These are phyloP conservation scores for Plusia festucae DNA, from an alignment of 2,888 invertebrate genomes.

Conservation along the genomic window DNA sequence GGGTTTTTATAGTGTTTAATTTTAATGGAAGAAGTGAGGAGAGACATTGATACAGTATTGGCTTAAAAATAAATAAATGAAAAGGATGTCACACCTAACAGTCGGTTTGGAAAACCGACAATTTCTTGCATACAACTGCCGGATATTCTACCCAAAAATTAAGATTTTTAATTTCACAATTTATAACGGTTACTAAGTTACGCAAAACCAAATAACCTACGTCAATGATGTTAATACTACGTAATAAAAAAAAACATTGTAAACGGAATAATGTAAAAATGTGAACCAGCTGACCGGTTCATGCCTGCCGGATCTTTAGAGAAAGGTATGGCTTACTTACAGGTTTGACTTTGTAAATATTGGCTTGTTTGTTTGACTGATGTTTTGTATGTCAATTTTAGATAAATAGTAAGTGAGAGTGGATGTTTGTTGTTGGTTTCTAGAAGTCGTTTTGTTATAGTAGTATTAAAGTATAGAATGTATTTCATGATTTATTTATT, in stretches of 20 bases:
- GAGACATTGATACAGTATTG: too few species aligned
- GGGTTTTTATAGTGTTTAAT: too few species aligned
- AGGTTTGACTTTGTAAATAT: constrained; percentile 34
- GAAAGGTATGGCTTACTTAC: constrained; percentile 71
- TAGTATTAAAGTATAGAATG: background rate
- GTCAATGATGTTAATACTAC: too few species aligned
- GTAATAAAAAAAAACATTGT: constrained; percentile 14
- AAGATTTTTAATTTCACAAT: background rate
- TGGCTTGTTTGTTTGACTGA: background rate
- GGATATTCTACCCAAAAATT: background rate
- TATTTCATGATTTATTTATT: background rate
- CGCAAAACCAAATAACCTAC: constrained; percentile 7
- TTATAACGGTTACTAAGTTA: constrained; percentile 15
- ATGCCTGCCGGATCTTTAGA: constrained; percentile 72
- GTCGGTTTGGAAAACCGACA: background rate
- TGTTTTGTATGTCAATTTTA: background rate
- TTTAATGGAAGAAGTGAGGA: too few species aligned
- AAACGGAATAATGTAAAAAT: constrained; percentile 47
- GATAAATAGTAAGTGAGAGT: background rate
- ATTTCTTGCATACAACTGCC: background rate
- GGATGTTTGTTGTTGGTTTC: background rate
- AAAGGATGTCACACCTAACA: too few species aligned
- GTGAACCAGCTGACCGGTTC: constrained; percentile 56
- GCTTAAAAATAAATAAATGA: too few species aligned
- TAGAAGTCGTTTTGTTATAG: background rate